A percentile compares a stretch with the other conserved stretches of the same genome.
These are phyloP conservation scores for Alviniconcha marisindica DNA, from an alignment of 1,140 invertebrate genomes.

Conservation along the genomic window DNA sequence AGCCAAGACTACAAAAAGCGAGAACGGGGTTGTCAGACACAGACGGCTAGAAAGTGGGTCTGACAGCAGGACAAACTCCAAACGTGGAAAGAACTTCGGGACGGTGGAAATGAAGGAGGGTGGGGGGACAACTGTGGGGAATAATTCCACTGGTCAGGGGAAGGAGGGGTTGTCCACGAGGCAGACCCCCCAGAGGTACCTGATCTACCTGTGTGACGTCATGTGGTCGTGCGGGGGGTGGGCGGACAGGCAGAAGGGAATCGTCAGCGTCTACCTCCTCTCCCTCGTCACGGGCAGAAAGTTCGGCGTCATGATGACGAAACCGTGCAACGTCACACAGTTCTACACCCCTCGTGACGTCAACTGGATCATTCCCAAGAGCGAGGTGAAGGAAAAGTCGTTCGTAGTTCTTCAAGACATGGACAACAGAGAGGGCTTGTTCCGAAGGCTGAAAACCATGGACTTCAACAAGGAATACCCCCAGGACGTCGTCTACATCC, in stretches of 20 bases:
- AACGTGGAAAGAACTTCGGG: no score
- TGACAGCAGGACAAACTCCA: no score
- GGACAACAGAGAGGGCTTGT: not conserved
- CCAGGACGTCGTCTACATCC: slow-evolving; percentile 46
- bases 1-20: no score
- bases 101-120: no score
- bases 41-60: no score
- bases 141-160: no score
- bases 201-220: slow-evolving; percentile 54
- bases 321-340: slow-evolving; percentile 47
- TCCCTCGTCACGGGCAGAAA: slow-evolving; percentile 42
- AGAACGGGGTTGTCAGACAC: no score
- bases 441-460: not conserved
- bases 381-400: slow-evolving; percentile 7
- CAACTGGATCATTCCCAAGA: slow-evolving; percentile 42
- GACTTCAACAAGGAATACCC: slow-evolving; percentile 42
- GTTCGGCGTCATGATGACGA: slow-evolving; percentile 50
- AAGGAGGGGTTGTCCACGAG: no score
- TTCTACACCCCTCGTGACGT: slow-evolving; percentile 48
- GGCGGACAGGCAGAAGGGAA: slow-evolving; percentile 55
- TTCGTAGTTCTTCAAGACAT: slow-evolving; percentile 7
- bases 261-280: slow-evolving; percentile 49
- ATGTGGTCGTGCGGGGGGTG: slow-evolving; percentile 50
- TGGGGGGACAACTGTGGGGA: no score
- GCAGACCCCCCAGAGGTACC: slow-evolving; percentile 43